phyloP scores from a whole-genome alignment of 2,113 vertebrate species.

The Marcusenius ussheri region DNA sequence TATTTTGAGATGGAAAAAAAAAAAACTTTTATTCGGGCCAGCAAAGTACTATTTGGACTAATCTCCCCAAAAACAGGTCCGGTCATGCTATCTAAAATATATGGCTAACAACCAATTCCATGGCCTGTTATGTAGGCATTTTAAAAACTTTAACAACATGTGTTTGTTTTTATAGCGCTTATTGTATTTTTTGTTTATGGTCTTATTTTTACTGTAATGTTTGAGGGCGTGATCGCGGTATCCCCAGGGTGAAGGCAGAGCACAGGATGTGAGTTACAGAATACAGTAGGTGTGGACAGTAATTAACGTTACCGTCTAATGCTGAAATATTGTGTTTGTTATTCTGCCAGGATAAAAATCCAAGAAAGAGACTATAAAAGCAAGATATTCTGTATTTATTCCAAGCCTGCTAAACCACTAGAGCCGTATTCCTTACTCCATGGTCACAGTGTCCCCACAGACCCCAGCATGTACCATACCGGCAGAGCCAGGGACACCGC shows the following conservation, averaged over 20 bases:
- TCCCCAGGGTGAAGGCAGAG: background rate
- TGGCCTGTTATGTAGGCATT: too few species aligned
- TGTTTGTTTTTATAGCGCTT: background rate
- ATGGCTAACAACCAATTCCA: background rate
- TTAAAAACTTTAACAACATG: background rate
- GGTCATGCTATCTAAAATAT: background rate
- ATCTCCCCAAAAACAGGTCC: background rate
- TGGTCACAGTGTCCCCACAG: background rate
- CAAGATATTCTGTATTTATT: background rate
- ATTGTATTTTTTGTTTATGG: background rate
- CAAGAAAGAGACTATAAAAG: background rate
- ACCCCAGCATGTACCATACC: slow-evolving; percentile 36
- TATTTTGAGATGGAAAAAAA: background rate
- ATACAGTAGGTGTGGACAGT: background rate
- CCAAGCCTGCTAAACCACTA: background rate
- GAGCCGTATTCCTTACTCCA: background rate
- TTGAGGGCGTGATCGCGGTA: background rate
- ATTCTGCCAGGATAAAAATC: background rate
- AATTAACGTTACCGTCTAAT: background rate
- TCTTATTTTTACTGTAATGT: background rate
- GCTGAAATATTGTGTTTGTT: background rate
- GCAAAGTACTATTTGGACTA: background rate
- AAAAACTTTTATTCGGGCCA: background rate
- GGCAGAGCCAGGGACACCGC: slow-evolving; percentile 38
- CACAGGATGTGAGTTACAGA: background rate